Evolutionary conservation across 2,797 vertebrate genomes (phyloP).

Genomic region (Siniperca undulata): DNA sequence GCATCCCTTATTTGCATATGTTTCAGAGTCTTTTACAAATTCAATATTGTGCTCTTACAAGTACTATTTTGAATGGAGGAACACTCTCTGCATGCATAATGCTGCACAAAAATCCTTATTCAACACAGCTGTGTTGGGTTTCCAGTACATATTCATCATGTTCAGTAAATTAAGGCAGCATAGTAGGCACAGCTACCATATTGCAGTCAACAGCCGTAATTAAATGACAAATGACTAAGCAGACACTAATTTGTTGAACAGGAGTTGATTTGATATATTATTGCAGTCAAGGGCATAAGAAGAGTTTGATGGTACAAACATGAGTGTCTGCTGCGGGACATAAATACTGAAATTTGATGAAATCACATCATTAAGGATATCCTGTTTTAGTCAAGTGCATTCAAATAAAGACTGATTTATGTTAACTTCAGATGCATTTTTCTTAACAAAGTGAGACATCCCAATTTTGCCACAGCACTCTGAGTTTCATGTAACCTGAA

Average conservation of each 20-base stretch:
- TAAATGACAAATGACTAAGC: conserved; percentile 50
- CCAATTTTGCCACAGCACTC: not conserved
- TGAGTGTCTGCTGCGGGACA: conserved; percentile 15
- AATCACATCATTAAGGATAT: conserved; percentile 19
- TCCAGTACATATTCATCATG: conserved; percentile 54
- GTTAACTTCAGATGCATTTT: conserved; percentile 7
- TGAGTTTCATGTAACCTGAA: not conserved
- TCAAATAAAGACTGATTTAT: conserved; percentile 24
- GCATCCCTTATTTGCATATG: conserved; percentile 60
- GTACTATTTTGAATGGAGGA: conserved; percentile 43
- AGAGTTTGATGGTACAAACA: conserved; percentile 25
- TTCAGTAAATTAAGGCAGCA: conserved; percentile 28
- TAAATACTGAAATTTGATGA: conserved; percentile 27
- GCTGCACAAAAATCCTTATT: conserved; percentile 34
- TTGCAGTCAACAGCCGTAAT: conserved; percentile 57
- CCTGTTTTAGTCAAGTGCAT: conserved; percentile 14
- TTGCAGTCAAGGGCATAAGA: conserved; percentile 25
- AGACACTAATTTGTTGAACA: conserved; percentile 44
- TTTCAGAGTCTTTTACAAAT: conserved; percentile 71
- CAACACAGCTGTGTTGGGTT: conserved; percentile 40
- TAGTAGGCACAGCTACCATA: conserved; percentile 18
- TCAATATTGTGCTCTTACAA: conserved; percentile 64
- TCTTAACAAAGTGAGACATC: not conserved
- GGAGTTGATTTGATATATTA: conserved; percentile 53
- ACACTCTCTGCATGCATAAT: conserved; percentile 61